Conservation (phyloP, 2,888 invertebrate genomes). For the Chydorus sphaericus region DNA sequence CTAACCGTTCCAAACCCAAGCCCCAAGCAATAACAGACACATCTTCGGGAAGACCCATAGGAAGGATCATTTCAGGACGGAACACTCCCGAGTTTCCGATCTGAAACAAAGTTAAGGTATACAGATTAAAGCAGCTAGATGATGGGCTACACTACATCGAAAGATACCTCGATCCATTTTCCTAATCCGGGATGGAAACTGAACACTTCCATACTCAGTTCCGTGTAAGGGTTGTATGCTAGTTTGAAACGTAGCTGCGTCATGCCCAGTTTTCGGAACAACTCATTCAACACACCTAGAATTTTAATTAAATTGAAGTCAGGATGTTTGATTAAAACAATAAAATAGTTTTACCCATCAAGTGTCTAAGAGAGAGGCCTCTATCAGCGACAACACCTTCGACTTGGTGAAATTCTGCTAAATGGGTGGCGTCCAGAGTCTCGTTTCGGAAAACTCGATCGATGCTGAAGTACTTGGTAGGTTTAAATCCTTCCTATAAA, state of each 20-base stretch:
- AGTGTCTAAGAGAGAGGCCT: constrained; percentile 74
- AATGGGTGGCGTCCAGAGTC: constrained; percentile 93
- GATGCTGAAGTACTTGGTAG: constrained; percentile 93
- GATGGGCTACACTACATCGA: background rate
- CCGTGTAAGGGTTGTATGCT: constrained; percentile 98
- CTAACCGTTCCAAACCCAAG: constrained; percentile 72
- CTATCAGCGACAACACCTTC: constrained; percentile 92
- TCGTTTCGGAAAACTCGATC: constrained; percentile 98
- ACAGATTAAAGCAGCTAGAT: background rate
- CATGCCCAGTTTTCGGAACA: constrained; percentile 79
- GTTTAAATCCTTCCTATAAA: constrained; percentile 46
- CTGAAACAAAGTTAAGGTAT: background rate
- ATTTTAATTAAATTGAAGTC: background rate
- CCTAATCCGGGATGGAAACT: constrained; percentile 76
- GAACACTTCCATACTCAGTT: constrained; percentile 99
- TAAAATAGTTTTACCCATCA: constrained; percentile 45
- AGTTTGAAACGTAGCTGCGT: constrained; percentile 86
- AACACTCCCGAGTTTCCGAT: constrained; percentile 92
- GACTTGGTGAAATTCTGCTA: constrained; percentile 97
- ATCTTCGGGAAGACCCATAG: constrained; percentile 89
- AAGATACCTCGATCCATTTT: constrained; percentile 61
- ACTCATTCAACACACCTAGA: constrained; percentile 60
- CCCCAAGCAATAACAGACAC: constrained; percentile 96
- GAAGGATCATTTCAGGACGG: constrained; percentile 89
- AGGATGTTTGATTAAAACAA: too few relatives aligned